Evolutionary conservation across 2,113 vertebrate genomes (phyloP), one percentile per base, ranked within the genome.

Genomic region (Gymnogyps californianus): DNA sequence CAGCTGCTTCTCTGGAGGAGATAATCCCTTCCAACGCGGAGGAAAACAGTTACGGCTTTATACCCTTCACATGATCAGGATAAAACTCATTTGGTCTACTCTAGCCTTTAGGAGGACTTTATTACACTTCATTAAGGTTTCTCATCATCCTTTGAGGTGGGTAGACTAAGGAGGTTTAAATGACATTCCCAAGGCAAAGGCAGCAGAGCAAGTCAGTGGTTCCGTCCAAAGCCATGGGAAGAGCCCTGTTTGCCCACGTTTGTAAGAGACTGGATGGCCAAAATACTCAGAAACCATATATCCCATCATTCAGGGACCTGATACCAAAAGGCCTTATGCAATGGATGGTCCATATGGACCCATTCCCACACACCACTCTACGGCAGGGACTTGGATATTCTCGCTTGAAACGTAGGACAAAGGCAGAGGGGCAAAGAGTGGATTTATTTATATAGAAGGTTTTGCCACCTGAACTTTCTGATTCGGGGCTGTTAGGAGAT

Each of bases 401-500:
- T 49, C 0, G 0, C 40, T 10, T 34, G 6, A 83, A 69, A 38
- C 1, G 1, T 0, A 24, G 29, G 57, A 58, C 12, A 65, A 49
- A 66, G 22, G 18, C 0, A 1, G 65, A 58, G 46, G 11, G 67
- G 5, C 5, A 49, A 62, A 72, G 40, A 42, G 9, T 8, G 40
- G 16, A 66, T 66, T 90, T 54, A 18, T 29, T 46, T 20, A 22
- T 20, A 40, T 6, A 9, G 38, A 42, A 71, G 58, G 11, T 54
- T 89, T 75, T 10, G 34, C 11, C 59, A 66, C 16, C 25, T 61
- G 38, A 74, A 16, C 51, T 62, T 74, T 58, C 69, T 58, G 69
- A 29, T 28, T 38, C 0, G 1, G 31, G 44, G 42, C 34, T 66
- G 21, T 40, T 2, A 26, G 34, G 31, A 81, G 84, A 67, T 79